Conservation (phyloP, 2,888 invertebrate species). For the Pollenia amentaria region DNA sequence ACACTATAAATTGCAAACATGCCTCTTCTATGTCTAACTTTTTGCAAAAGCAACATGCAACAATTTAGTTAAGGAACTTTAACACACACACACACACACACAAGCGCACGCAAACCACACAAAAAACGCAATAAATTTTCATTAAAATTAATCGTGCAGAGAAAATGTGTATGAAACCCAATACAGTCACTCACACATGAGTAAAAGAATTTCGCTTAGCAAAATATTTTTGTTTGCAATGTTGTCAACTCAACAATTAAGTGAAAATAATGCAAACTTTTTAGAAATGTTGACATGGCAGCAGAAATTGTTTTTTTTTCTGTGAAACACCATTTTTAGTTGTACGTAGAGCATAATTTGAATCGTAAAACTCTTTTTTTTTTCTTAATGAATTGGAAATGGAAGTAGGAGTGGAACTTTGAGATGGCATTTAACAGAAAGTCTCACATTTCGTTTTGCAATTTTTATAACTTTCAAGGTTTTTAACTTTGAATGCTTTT, state of each 20-base stretch:
- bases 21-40: constrained; percentile 22
- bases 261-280: background rate
- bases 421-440: no score
- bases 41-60: constrained; percentile 42
- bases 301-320: background rate
- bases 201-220: constrained; percentile 2
- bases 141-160: constrained; percentile 51
- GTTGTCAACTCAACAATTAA: constrained; percentile 23
- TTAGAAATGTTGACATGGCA: background rate
- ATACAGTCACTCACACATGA: background rate
- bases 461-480: no score
- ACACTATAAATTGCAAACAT: constrained; percentile 29
- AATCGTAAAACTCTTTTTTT: no score
- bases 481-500: no score
- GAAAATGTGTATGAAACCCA: background rate
- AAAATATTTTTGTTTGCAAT: constrained; percentile 4
- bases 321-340: background rate
- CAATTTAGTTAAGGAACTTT: constrained; percentile 35
- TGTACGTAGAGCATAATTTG: no score
- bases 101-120: background rate
- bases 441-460: no score
- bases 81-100: background rate
- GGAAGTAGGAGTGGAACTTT: no score
- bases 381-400: no score
- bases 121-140: constrained; percentile 52